Conservation (phyloP, 2,113 vertebrate genomes). For the Ia io region DNA sequence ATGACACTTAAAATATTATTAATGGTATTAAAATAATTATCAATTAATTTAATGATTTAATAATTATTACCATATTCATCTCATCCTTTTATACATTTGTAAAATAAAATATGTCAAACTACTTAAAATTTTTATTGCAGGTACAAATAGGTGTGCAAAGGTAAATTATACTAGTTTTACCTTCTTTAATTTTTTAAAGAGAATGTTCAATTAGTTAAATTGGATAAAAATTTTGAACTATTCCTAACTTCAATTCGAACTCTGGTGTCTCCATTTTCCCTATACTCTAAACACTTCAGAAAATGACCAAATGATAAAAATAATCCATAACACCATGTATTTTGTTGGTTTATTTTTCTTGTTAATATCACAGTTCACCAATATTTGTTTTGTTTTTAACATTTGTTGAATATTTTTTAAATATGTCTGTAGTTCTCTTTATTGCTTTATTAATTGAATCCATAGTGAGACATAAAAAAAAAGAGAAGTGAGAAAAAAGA, state of each 20-base stretch:
- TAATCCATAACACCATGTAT: background rate
- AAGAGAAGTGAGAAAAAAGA: background rate
- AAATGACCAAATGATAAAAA: background rate
- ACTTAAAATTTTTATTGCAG: conserved; percentile 1
- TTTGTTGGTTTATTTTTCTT: background rate
- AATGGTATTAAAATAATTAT: background rate
- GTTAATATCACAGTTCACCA: background rate
- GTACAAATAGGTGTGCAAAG: background rate
- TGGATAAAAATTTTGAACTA: background rate
- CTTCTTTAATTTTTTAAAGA: conserved; percentile 36
- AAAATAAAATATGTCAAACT: background rate
- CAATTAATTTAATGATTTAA: background rate
- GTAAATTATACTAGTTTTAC: background rate
- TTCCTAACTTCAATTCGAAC: background rate
- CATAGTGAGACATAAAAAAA: background rate
- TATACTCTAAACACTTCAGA: background rate
- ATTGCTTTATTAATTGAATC: background rate
- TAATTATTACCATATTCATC: background rate
- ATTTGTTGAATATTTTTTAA: background rate
- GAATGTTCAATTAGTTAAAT: background rate
- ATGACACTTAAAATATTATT: background rate
- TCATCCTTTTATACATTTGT: background rate
- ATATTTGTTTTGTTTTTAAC: background rate
- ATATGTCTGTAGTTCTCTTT: background rate
- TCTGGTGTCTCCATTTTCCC: background rate